Base-by-base conservation (phyloP, 2,888 invertebrate species). In the Campoplex capitator region DNA sequence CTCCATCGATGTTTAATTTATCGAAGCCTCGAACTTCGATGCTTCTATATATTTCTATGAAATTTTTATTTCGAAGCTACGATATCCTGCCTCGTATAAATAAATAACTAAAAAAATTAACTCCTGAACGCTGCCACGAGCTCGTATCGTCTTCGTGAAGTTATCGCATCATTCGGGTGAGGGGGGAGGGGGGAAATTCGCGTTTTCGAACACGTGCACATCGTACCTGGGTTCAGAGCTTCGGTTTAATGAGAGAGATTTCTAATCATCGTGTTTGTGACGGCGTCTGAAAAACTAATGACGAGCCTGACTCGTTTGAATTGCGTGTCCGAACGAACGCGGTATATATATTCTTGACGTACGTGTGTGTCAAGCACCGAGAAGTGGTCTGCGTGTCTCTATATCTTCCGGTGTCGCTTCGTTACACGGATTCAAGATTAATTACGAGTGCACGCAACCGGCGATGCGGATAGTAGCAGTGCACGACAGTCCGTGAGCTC, bases 351-450 rank as follows among this genome's bases (percentile, higher is more conserved):
- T 16, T 32, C 32, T 32, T 16, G 32, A 8, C 16, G 62, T 4
- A 18, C 18, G 18, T 6, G 1, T 62, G 16, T 62, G 62, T 32
- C 62, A 16, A 62, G 32, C 6, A 32, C 62, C 16, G 32, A 9
- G 16, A 23, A 23, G 23, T 23, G 23, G 68, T 70, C 28, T 70
- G n/a, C 38, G 38, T 11, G 67, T 28, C n/a, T 70, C 4, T 23
- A 13, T 70, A 45, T 71, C 35, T 51, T 51, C 51, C 28, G 48
- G 51, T 71, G 35, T 71, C n/a, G 32, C 73, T 54, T 73, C 73
- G 51, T 35, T 48, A 7, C 42, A 23, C 7, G 28, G 75, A 56
- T 58, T 35, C 51, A 71, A 51, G 71, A 71, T 71, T 51, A 71
- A 71, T 71, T 71, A 51, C 18, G 9, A 18, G 7, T 51, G 71